phyloP scores from a whole-genome alignment of 2,113 vertebrate genomes.

The Catharus fuscescens region DNA sequence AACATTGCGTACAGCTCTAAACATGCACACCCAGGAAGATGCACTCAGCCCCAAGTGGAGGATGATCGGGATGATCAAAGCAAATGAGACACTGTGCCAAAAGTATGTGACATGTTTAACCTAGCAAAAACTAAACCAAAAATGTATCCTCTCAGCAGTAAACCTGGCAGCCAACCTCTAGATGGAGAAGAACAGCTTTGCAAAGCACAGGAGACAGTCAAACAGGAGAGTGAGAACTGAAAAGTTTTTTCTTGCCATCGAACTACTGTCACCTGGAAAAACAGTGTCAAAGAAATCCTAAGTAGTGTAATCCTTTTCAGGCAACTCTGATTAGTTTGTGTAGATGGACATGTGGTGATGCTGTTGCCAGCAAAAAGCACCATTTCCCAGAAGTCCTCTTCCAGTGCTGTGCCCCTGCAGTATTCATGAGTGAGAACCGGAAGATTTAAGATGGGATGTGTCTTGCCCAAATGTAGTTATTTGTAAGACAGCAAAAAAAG shows the following conservation, averaged over 20 bases:
- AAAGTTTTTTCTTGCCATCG: not conserved
- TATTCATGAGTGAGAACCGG: not conserved
- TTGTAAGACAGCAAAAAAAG: not conserved
- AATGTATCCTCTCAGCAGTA: not conserved
- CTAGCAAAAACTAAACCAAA: not conserved
- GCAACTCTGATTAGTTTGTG: not conserved
- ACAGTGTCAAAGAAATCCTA: not conserved
- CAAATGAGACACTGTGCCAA: not conserved
- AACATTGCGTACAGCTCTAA: accelerated
- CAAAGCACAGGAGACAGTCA: not conserved
- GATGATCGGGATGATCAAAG: not conserved
- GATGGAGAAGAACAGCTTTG: not conserved
- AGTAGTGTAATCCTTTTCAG: not conserved
- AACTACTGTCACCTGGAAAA: not conserved
- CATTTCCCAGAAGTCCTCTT: not conserved
- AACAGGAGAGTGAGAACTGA: not conserved
- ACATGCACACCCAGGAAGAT: not conserved
- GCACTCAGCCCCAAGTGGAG: not conserved
- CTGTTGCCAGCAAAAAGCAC: not conserved
- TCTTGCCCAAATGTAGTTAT: not conserved
- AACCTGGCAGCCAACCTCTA: not conserved
- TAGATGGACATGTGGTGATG: not conserved
- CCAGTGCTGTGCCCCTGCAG: not conserved
- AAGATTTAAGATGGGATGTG: not conserved
- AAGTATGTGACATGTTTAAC: not conserved